Percentiles rank a stretch among this genome's conserved stretches.
Evolutionary conservation across 1,140 invertebrate genomes (phyloP).

Genomic region (Hycleus phaleratus): DNA sequence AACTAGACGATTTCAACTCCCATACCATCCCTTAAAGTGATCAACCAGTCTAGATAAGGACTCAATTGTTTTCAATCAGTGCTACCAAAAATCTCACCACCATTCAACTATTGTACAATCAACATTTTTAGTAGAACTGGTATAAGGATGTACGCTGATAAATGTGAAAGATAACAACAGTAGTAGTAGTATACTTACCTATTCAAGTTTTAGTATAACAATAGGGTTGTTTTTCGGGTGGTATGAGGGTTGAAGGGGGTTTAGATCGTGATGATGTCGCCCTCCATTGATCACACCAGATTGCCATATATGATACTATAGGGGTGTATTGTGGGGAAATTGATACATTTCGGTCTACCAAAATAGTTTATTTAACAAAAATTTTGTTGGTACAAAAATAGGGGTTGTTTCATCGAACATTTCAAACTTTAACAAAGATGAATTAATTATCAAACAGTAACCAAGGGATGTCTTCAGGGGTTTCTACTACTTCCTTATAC

Average conservation of each 20-base stretch:
- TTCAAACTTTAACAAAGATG: slow-evolving; percentile 26
- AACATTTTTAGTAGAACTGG: slow-evolving; percentile 4
- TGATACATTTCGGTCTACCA: slow-evolving; percentile 39
- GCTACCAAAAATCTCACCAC: slow-evolving; percentile 3
- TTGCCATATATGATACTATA: slow-evolving; percentile 27
- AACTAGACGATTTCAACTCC: too few species aligned
- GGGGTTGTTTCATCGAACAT: neutral
- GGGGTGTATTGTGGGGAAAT: slow-evolving; percentile 23
- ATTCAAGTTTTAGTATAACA: slow-evolving; percentile 36
- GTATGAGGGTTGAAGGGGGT: too few species aligned
- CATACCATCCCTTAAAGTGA: neutral
- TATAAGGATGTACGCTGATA: slow-evolving; percentile 37
- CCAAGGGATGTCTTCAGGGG: slow-evolving; percentile 24
- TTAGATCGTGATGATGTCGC: slow-evolving; percentile 26
- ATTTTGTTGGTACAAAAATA: neutral
- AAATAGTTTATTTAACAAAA: slow-evolving; percentile 31
- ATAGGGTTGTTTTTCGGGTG: slow-evolving; percentile 28
- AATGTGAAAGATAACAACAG: slow-evolving; percentile 39
- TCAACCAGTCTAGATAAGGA: slow-evolving; percentile 21
- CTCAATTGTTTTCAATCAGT: slow-evolving; percentile 17
- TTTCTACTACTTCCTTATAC: neutral
- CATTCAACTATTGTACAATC: too few species aligned
- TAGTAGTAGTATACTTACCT: too few species aligned
- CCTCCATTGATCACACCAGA: slow-evolving; percentile 36
- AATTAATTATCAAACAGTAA: slow-evolving; percentile 32